Percentiles rank a stretch among this genome's conserved stretches.
phyloP scores from a whole-genome alignment of 2,888 invertebrate species.

The Cantharis flavilabris region DNA sequence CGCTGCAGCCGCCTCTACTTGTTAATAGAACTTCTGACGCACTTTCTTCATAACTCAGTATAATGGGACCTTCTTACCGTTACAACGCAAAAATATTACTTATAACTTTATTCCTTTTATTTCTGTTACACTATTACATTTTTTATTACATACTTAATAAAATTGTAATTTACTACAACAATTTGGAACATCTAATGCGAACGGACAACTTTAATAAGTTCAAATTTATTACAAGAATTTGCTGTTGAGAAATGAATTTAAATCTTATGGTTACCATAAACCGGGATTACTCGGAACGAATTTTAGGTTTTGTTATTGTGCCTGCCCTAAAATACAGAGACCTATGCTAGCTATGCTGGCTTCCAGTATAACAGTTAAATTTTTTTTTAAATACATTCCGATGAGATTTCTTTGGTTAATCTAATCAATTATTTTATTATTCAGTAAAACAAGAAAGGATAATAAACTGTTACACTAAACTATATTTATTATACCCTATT shows the following conservation, averaged over 20 bases:
- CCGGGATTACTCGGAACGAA: neutral
- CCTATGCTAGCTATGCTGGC: neutral
- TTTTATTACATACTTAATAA: conserved; percentile 17
- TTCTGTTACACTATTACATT: conserved; percentile 25
- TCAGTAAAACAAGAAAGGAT: neutral
- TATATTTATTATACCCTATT: too few relatives aligned
- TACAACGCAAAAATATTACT: conserved; percentile 38
- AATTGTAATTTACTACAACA: neutral
- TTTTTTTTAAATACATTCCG: neutral
- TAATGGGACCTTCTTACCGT: conserved; percentile 38
- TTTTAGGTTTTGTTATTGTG: neutral
- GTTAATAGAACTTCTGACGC: conserved; percentile 52
- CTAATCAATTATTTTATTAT: neutral
- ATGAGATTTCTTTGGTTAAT: neutral
- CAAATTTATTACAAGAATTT: neutral
- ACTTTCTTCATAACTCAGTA: conserved; percentile 46
- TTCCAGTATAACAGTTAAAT: too few relatives aligned
- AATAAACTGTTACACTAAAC: too few relatives aligned
- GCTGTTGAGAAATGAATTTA: neutral
- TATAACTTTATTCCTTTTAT: conserved; percentile 36
- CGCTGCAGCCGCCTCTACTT: conserved; percentile 44
- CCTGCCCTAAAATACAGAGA: neutral
- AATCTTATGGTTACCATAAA: neutral
- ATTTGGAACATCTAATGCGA: neutral
- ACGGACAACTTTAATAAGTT: neutral